Evolutionary conservation across 2,888 invertebrate genomes (phyloP), one percentile per base, ranked within the genome.

Genomic region (Koerneria pararmatus): DNA sequence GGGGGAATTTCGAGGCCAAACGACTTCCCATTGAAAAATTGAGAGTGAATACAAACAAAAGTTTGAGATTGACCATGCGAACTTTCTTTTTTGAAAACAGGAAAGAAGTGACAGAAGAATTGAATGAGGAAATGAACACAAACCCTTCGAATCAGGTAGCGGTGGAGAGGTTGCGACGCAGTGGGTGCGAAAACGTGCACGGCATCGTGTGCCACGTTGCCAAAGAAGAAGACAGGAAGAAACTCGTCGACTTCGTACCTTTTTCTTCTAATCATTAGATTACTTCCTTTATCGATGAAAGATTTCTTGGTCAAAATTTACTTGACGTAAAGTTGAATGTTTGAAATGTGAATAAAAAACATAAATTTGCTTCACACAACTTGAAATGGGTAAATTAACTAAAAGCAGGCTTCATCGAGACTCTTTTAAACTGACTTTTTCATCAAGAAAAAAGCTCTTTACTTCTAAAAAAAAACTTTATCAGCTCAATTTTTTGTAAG

Each of bases 191-290:
- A 24, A 74, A 75, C 69, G 91, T 91, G 1, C 86, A 88, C 68
- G 95, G 94, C 2, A 84, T 90, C 1, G 90, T 91, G 29, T 95
- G 95, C 82, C 95, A 97, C 85, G 95, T 95, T n/a, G 89, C 88
- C 0, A 90, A 91, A n/a, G 65, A 88, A 22, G 89, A 89, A 70
- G 91, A 95, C 77, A 88, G 95, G 69, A 87, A 88, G 81, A 88
- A 88, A 75, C 87, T 95, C 3, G 89, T 92, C 24, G 72, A 78
- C 24, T 76, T 76, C 69, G 77, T 77, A 54, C 60, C 71, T 67
- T 24, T 11, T n/a, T 6, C 1, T 1, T 8, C 24, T 41, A 6
- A 34, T 3, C 19, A 15, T 41, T 8, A 15, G 15, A 41, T 41
- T 41, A n/a, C n/a, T n/a, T n/a, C n/a, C n/a, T 41, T 41, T 41